Conservation (phyloP, 1,140 invertebrate genomes). For the Euura lappo region DNA sequence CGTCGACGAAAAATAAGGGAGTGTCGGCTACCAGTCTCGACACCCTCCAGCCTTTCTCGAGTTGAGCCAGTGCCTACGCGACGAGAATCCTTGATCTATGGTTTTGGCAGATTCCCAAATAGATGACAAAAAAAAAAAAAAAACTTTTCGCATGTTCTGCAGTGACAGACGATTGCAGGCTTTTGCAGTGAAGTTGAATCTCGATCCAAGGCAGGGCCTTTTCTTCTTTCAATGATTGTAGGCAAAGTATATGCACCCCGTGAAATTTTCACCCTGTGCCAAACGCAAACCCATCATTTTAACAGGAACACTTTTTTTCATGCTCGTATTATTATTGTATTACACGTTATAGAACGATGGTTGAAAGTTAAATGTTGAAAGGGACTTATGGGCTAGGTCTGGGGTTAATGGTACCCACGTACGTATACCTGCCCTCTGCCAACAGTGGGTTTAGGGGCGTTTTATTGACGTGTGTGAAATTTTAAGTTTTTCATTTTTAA, state of each 20-base stretch:
- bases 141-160: too few species aligned
- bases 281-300: conserved; percentile 1
- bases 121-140: too few species aligned
- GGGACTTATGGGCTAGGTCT: neutral
- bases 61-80: too few species aligned
- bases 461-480: conserved; percentile 5
- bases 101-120: too few species aligned
- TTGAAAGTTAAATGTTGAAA: neutral
- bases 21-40: too few species aligned
- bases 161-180: neutral
- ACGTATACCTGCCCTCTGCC: neutral
- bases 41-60: too few species aligned
- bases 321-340: neutral
- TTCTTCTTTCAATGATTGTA: neutral
- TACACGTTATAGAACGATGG: neutral
- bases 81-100: too few species aligned
- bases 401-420: neutral
- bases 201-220: neutral
- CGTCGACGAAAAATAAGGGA: too few species aligned
- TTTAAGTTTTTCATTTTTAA: neutral
- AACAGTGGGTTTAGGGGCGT: neutral
- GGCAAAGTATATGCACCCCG: neutral
- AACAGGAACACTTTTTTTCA: neutral
- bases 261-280: neutral
- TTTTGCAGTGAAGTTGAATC: neutral